These are phyloP conservation scores for Galago senegalensis DNA, from an alignment of 2,797 vertebrate genomes.

Conservation along the genomic window DNA sequence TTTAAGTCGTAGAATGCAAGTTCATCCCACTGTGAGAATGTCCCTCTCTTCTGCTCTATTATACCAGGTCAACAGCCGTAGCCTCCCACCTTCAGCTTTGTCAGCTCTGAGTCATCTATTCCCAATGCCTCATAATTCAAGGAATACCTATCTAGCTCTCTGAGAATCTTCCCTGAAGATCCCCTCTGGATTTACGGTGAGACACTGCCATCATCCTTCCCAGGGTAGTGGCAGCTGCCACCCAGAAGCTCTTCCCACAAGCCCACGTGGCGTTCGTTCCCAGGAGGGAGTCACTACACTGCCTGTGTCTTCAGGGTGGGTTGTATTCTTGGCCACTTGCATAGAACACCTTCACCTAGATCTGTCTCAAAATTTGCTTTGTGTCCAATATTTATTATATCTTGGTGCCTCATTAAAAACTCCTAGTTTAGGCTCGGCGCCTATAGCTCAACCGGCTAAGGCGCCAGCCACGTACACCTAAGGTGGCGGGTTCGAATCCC, in stretches of 20 bases:
- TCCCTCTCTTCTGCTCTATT: not conserved
- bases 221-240: not conserved
- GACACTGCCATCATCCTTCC: not conserved
- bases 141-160: not conserved
- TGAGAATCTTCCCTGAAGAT: not conserved
- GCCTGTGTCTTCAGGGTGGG: not conserved
- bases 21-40: not conserved
- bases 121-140: not conserved
- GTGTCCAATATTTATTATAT: not conserved
- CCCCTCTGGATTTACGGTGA: not conserved
- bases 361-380: not conserved
- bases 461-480: too few species aligned
- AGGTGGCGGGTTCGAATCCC: too few species aligned
- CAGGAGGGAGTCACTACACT: not conserved
- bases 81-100: not conserved
- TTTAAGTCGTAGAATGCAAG: not conserved
- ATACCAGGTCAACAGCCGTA: not conserved
- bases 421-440: too few species aligned
- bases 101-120: not conserved
- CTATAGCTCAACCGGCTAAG: too few species aligned
- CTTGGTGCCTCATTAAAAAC: conserved; percentile 11
- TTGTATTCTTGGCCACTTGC: not conserved
- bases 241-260: not conserved
- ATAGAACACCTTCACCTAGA: not conserved
- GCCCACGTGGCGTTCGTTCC: not conserved